Percentiles rank a stretch among this genome's conserved stretches.
Evolutionary conservation across 2,888 invertebrate genomes (phyloP).

Genomic region (Leucophenga montana): DNA sequence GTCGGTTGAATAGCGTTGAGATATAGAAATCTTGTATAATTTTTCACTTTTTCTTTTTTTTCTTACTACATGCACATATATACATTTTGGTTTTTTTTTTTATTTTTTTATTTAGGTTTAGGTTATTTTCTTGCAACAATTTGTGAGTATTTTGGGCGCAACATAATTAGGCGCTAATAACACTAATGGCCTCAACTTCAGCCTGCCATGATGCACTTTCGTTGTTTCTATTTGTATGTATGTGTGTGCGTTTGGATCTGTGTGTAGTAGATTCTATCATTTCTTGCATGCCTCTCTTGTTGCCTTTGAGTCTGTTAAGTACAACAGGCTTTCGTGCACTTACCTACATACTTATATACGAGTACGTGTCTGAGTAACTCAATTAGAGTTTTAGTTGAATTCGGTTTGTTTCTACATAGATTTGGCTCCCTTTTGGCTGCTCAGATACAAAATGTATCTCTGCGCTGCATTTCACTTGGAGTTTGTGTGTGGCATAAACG

Average conservation of each 20-base stretch:
- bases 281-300: conserved; percentile 3
- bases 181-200: conserved; percentile 56
- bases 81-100: background rate
- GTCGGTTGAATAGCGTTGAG: conserved; percentile 30
- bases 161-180: conserved; percentile 71
- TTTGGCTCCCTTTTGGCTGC: conserved; percentile 61
- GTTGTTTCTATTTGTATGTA: conserved; percentile 48
- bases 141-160: conserved; percentile 58
- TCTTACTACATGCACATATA: background rate
- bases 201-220: conserved; percentile 34
- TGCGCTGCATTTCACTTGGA: background rate
- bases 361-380: background rate
- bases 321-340: background rate
- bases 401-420: conserved; percentile 34
- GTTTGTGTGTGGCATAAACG: conserved; percentile 12
- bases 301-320: conserved; percentile 30
- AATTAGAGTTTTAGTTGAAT: background rate
- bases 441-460: conserved; percentile 20
- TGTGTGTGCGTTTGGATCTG: conserved; percentile 34
- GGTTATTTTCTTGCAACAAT: conserved; percentile 31
- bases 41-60: conserved; percentile 29
- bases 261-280: conserved; percentile 17
- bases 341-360: background rate
- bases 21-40: conserved; percentile 50
- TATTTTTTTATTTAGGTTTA: background rate